A percentile compares a stretch with the other conserved stretches of the same genome.
phyloP scores from a whole-genome alignment of 2,888 invertebrate genomes.

The Dynastes tityus region DNA sequence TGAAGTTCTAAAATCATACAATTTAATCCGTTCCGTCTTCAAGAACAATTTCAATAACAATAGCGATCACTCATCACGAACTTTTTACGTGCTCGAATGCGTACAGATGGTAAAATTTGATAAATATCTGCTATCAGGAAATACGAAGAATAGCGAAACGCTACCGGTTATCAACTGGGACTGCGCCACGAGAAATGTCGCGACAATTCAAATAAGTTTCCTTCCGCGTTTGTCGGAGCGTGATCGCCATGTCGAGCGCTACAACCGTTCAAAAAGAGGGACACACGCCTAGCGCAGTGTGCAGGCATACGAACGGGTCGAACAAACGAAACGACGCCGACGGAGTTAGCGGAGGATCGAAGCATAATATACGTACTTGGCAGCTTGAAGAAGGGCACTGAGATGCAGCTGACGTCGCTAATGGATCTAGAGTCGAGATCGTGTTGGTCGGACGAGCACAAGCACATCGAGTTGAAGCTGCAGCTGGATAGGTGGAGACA shows the following conservation, averaged over 20 bases:
- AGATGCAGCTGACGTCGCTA: conserved; percentile 78
- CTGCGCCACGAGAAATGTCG: not conserved
- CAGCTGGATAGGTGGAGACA: conserved; percentile 70
- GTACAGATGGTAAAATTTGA: not conserved
- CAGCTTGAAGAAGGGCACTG: conserved; percentile 81
- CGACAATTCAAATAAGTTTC: conserved; percentile 26
- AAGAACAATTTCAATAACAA: not conserved
- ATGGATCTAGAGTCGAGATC: conserved; percentile 65
- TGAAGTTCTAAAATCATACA: not conserved
- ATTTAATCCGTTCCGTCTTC: not conserved
- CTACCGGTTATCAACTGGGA: conserved; percentile 11
- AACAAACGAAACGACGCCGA: not conserved
- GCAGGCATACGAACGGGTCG: conserved; percentile 9
- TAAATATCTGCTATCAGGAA: not conserved
- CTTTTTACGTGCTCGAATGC: not conserved
- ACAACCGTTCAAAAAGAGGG: not conserved
- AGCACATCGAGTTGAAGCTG: conserved; percentile 81
- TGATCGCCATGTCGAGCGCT: conserved; percentile 14
- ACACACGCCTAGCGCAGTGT: conserved; percentile 5
- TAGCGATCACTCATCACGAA: not conserved
- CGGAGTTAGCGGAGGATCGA: not conserved
- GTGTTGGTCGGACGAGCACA: conserved; percentile 77
- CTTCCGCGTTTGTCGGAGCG: conserved; percentile 19
- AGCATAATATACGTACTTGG: conserved; percentile 73
- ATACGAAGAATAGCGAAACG: not conserved